These are phyloP conservation scores for Diloba caeruleocephala DNA, from an alignment of 2,888 invertebrate species.

Conservation along the genomic window DNA sequence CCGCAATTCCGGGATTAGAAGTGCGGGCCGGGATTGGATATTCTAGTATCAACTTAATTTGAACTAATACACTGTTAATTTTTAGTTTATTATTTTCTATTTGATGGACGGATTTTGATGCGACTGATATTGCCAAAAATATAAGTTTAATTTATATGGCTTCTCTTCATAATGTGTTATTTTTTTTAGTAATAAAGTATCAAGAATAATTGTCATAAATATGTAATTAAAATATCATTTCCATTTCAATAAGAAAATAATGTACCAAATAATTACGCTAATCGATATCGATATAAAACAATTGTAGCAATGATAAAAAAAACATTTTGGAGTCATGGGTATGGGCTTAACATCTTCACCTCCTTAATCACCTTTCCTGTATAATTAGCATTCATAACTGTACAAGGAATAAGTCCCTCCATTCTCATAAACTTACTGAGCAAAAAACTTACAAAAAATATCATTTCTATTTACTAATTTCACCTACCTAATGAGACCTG, in stretches of 20 bases:
- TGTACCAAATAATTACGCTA: neutral
- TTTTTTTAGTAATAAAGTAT: no score
- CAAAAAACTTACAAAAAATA: conserved; percentile 19
- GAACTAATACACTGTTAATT: no score
- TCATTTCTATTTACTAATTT: conserved; percentile 1
- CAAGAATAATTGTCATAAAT: no score
- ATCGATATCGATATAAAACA: conserved; percentile 2
- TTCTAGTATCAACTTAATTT: no score
- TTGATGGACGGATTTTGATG: conserved; percentile 1
- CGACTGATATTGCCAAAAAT: neutral
- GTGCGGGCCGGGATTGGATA: no score
- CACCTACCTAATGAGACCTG: neutral
- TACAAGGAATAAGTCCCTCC: neutral
- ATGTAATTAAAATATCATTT: no score
- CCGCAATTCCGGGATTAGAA: no score
- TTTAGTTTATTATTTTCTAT: neutral
- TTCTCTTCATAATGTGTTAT: no score
- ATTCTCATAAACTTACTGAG: conserved; percentile 7
- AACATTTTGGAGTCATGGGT: neutral
- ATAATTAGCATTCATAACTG: neutral
- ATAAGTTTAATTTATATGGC: no score
- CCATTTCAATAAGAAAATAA: neutral
- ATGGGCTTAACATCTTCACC: no score
- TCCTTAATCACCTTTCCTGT: no score
- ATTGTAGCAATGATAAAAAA: neutral